Percentiles rank a stretch among this genome's conserved stretches.
Conservation (phyloP, 2,888 invertebrate genomes). For the Agrotis segetum region DNA sequence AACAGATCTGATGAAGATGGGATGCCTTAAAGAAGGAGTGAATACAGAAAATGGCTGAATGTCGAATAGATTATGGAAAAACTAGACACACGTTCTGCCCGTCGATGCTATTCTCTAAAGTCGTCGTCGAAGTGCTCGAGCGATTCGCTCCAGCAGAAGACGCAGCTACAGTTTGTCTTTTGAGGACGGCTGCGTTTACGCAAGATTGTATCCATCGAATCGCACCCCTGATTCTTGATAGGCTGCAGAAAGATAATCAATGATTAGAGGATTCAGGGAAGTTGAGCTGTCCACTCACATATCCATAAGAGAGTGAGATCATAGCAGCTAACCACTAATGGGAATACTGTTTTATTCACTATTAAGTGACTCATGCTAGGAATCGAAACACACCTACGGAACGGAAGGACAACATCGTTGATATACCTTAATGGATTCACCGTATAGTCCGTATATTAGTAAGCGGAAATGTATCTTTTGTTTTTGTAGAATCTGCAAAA, state of each 20-base stretch:
- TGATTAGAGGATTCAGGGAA: background rate
- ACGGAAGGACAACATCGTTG: conserved; percentile 12
- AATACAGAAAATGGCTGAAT: background rate
- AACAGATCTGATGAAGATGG: background rate
- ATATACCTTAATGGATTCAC: conserved; percentile 12
- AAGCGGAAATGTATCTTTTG: conserved; percentile 15
- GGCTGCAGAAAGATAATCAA: too few relatives aligned
- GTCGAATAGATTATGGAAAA: too few relatives aligned
- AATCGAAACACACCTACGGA: conserved; percentile 14
- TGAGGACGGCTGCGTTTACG: too few relatives aligned
- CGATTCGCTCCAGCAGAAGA: too few relatives aligned
- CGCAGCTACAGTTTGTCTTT: too few relatives aligned
- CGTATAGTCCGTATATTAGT: conserved; percentile 29
- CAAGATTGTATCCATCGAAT: too few relatives aligned
- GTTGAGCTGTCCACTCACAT: background rate
- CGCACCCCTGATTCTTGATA: too few relatives aligned
- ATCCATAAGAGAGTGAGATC: background rate
- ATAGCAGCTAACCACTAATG: conserved; percentile 1
- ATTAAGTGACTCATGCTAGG: conserved; percentile 18
- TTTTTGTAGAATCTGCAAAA: background rate
- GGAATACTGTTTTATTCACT: background rate
- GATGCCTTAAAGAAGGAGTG: background rate
- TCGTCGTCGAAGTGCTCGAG: too few relatives aligned
- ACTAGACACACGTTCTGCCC: too few relatives aligned
- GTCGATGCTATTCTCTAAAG: too few relatives aligned